These are phyloP conservation scores for Drosophila pandora DNA, from an alignment of 1,140 invertebrate species.

Conservation along the genomic window DNA sequence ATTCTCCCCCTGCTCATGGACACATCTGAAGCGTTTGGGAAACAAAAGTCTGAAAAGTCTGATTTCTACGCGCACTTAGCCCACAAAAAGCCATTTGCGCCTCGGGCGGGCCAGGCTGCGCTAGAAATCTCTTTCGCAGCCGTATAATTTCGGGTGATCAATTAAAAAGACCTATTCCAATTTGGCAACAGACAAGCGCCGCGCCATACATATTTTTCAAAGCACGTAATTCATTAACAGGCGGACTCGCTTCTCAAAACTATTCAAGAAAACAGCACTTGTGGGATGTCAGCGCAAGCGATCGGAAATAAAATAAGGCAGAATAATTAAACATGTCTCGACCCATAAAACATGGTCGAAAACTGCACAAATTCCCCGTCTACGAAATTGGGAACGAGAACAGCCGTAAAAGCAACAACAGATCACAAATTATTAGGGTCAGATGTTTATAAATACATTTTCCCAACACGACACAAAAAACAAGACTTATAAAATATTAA, in stretches of 20 bases:
- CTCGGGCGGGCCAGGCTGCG: conserved; percentile 11
- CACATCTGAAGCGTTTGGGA: conserved; percentile 27
- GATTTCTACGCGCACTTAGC: conserved; percentile 43
- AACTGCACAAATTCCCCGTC: conserved; percentile 23
- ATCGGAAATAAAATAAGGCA: conserved; percentile 16
- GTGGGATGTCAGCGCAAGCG: conserved; percentile 13
- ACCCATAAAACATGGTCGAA: conserved; percentile 14
- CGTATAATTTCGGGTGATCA: conserved; percentile 46
- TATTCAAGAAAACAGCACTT: conserved; percentile 6
- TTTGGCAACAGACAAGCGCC: conserved; percentile 24
- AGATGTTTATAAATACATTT: conserved; percentile 48
- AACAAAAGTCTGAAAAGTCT: conserved; percentile 9
- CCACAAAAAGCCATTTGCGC: conserved; percentile 33
- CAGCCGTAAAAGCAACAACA: conserved; percentile 18
- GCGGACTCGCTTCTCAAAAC: conserved; percentile 10
- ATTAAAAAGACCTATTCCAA: conserved; percentile 44
- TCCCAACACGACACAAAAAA: not conserved
- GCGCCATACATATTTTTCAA: conserved; percentile 34
- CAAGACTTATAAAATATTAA: conserved; percentile 17
- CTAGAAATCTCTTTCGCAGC: conserved; percentile 26
- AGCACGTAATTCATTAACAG: conserved; percentile 41
- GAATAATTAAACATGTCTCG: conserved; percentile 20
- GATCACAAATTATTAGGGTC: conserved; percentile 49
- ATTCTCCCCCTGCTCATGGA: conserved; percentile 26
- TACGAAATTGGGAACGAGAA: conserved; percentile 14